Evolutionary conservation across 2,888 invertebrate species (phyloP).

Genomic region (Tanytarsus gracilentus): DNA sequence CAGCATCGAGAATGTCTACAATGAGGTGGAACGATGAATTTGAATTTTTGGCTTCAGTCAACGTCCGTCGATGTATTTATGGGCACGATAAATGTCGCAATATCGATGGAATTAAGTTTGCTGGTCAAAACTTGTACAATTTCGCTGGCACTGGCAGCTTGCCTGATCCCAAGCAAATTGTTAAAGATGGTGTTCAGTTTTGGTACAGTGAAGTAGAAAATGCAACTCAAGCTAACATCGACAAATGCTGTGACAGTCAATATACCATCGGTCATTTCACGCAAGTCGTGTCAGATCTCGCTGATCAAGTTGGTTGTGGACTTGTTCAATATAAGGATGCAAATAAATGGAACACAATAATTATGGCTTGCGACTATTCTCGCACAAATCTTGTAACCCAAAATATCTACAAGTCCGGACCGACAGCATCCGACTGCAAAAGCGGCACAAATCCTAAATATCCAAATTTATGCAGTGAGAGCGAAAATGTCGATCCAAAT

Average conservation of each 20-base stretch:
- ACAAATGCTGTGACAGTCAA: not conserved
- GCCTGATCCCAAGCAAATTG: too few species aligned
- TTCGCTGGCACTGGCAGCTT: not conserved
- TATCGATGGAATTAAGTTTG: not conserved
- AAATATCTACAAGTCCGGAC: conserved; percentile 38
- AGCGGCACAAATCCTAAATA: not conserved
- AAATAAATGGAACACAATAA: not conserved
- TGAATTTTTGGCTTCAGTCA: not conserved
- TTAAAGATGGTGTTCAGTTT: too few species aligned
- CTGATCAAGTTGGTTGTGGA: conserved; percentile 41
- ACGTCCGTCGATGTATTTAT: not conserved
- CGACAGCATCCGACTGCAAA: conserved; percentile 37
- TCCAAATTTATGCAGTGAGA: not conserved
- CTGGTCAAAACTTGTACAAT: not conserved
- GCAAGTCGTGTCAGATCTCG: conserved; percentile 39
- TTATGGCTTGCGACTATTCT: conserved; percentile 39
- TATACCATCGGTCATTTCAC: conserved; percentile 44
- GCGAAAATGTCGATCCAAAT: not conserved
- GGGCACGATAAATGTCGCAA: not conserved
- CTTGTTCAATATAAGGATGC: conserved; percentile 37
- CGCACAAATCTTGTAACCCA: conserved; percentile 38
- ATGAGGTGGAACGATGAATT: not conserved
- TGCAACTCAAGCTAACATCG: not conserved
- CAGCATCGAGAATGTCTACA: not conserved
- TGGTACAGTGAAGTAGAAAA: conserved; percentile 4